Percentiles rank a stretch among this genome's conserved stretches.
phyloP scores from a whole-genome alignment of 2,888 invertebrate genomes.

The Fragum whitleyi region DNA sequence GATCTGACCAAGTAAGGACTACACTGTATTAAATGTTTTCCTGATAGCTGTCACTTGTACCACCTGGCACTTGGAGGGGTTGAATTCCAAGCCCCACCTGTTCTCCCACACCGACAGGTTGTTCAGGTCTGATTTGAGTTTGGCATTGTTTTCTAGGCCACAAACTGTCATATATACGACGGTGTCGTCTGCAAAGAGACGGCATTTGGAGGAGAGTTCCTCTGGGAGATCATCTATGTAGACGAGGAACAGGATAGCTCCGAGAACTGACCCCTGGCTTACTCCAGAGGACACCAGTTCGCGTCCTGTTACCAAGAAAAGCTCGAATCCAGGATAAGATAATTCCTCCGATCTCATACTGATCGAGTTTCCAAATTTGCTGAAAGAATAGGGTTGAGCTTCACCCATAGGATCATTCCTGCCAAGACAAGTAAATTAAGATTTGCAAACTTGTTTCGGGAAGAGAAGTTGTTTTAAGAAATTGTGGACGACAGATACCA shows the following conservation, averaged over 20 bases:
- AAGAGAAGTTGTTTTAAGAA: too few relatives aligned
- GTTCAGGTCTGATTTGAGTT: conserved; percentile 21
- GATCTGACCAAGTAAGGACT: not conserved
- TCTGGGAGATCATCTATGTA: conserved; percentile 23
- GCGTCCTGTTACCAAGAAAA: too few relatives aligned
- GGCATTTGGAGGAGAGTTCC: conserved; percentile 9
- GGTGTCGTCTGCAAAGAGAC: conserved; percentile 36
- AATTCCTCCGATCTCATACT: too few relatives aligned
- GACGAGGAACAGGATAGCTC: not conserved
- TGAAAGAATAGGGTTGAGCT: too few relatives aligned
- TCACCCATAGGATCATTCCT: too few relatives aligned
- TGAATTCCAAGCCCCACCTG: conserved; percentile 31
- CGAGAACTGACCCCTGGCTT: not conserved
- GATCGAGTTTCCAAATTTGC: too few relatives aligned
- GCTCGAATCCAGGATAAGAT: too few relatives aligned
- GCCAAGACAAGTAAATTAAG: too few relatives aligned
- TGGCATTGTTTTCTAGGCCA: not conserved
- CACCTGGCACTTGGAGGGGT: conserved; percentile 29
- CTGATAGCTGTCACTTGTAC: conserved; percentile 11
- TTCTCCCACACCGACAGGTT: conserved; percentile 21
- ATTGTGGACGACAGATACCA: too few relatives aligned
- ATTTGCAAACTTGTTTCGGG: too few relatives aligned
- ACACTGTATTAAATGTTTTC: not conserved
- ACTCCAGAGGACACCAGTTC: conserved; percentile 10
- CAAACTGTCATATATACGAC: conserved; percentile 27